phyloP scores from a whole-genome alignment of 2,888 invertebrate genomes.

The Drosophila rellima region DNA sequence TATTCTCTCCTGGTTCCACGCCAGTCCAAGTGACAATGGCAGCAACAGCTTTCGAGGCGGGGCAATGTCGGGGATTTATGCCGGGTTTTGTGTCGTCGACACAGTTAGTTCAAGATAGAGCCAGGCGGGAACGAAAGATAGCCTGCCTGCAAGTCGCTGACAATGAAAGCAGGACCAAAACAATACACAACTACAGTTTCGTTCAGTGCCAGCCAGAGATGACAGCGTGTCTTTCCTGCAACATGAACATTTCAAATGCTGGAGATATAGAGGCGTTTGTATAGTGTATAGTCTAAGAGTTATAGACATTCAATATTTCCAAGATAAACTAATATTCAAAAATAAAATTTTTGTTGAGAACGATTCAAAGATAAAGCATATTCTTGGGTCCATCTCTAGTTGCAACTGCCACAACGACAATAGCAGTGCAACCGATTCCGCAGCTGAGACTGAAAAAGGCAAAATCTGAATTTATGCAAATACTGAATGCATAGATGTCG shows the following conservation, averaged over 20 bases:
- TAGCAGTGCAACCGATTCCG: neutral
- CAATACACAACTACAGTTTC: conserved; percentile 1
- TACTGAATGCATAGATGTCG: conserved; percentile 19
- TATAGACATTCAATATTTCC: too few species aligned
- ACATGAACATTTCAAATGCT: neutral
- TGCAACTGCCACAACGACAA: conserved; percentile 3
- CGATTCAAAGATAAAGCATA: too few species aligned
- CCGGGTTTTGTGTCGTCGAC: conserved; percentile 47
- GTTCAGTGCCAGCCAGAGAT: neutral
- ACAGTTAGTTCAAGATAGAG: conserved; percentile 37
- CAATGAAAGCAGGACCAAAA: conserved; percentile 14
- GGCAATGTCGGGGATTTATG: conserved; percentile 47
- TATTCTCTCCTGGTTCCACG: conserved; percentile 31
- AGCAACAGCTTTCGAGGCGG: conserved; percentile 31
- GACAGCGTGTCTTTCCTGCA: neutral
- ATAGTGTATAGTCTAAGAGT: too few species aligned
- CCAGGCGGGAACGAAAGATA: neutral
- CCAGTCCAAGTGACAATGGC: conserved; percentile 50
- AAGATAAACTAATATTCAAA: too few species aligned
- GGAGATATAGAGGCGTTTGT: too few species aligned
- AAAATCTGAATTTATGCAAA: conserved; percentile 28
- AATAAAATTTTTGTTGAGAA: too few species aligned
- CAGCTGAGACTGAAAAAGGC: conserved; percentile 7
- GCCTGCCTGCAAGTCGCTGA: conserved; percentile 11
- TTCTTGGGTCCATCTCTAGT: conserved; percentile 1